Base-by-base conservation (phyloP, 2,888 invertebrate species). In the Teinopalpus imperialis region DNA sequence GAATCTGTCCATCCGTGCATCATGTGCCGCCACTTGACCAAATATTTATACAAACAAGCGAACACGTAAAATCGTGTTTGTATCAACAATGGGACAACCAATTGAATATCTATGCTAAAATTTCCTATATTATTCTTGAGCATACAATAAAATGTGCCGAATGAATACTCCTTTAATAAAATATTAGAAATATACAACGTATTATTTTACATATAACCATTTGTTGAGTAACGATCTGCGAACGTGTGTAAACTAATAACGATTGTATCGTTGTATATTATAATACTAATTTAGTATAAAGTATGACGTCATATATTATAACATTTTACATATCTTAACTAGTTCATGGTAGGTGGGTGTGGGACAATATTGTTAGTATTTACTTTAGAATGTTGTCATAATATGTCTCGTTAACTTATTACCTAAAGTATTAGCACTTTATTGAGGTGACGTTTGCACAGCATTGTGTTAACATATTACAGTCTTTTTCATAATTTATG, bases 1-100 rank as follows among this genome's bases (percentile, higher is more conserved):
- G 20, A 52, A 69, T 67, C 71, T 76, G 80, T 73, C 65, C 78
- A 71, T 78, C 81, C 81, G 73, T 77, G 74, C 73, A 74, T 72
- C 74, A 57, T 62, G 59, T 66, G 65, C 64, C 69, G 69, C 65
- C 63, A 64, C 66, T 63, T 64, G 66, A 66, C 63, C 57, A 56
- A 56, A 52, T 49, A 50, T 52, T 13, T 37, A 21, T 26, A 43
- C 24, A 34, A 32, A 43, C 7, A 37, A 14, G 32, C 34, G 9
- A 40, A 29, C 35, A 46, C 46, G 20, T 6, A 18, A n/a, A 18
- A 27, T 27, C 42, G 10, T 34, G 23, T 31, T 4, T 16, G 2
- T 8, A 36, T 29, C 23, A 29, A 16, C 23, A 29, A 24, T 31
- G 27, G 14, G 29, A 45, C 34, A 34, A 45, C 13, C 32, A 24